Evolutionary conservation across 2,113 vertebrate genomes (phyloP), one percentile per base, ranked within the genome.

Genomic region (Tragelaphus buxtoni): DNA sequence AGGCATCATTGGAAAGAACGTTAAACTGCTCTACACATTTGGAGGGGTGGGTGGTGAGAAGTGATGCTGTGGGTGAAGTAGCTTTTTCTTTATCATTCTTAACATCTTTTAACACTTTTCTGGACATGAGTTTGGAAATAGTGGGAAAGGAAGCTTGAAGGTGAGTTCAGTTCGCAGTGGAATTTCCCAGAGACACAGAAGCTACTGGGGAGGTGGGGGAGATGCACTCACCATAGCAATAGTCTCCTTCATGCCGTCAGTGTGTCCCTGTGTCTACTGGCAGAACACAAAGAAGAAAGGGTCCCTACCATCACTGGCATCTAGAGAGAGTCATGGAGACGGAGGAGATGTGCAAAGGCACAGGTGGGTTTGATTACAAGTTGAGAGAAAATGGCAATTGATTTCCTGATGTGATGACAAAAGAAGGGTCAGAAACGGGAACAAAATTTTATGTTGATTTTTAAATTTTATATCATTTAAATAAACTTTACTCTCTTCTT

Each of bases 141-240:
- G 32, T 53, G 32, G 32, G 30, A 80, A 35, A n/a, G 32, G 32
- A 80, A 80, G 30, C 1, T 30, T 80, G 49, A 53, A 49, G 5
- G 9, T 53, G 49, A 51, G 32, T 32, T 53, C 77, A 80, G 18
- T 53, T 53, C 6, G 0, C 11, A 0, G 32, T 80, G 49, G 0
- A 80, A 80, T n/a, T 53, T 80, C 77, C 30, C 42, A 80, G 30
- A 22, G 30, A 80, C 26, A 18, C 4, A 51, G 77, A 80, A 12
- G 76, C 47, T 53, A 32, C 77, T 53, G 17, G 3, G 18, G 74
- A 80, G 9, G 30, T 53, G 12, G 9, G 5, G 30, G 9, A 49
- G 17, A n/a, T 9, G 16, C 30, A 3, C 30, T 80, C 47, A 53
- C 5, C 30, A 20, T 12, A 80, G 77, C 47, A 79, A 51, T 20